Evolutionary conservation across 1,140 invertebrate species (phyloP), one percentile per base, ranked within the genome.

Genomic region (Pseudomyrmex cubaensis): DNA sequence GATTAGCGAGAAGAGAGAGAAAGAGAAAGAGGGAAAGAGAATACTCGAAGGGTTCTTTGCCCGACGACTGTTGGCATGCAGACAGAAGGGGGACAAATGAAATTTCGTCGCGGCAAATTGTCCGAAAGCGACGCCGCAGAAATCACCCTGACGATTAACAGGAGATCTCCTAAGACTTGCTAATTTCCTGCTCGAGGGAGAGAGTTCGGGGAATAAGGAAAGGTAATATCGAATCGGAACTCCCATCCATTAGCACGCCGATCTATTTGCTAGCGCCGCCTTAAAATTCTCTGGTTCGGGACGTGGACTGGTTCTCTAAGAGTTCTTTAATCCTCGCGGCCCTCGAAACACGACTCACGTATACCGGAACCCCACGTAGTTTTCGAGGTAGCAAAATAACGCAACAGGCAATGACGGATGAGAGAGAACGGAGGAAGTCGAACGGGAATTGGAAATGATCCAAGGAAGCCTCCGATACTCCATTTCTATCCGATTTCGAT

Each of bases 71-170:
- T 57, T 63, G 61, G 73, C 86, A 75, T 46, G 85, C 69, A 48
- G 75, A 66, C 46, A 70, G 70, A 44, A 62, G 35, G 76, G 86
- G 85, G 85, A 90, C 88, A 90, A 92, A 90, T 88, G 92, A 91
- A 93, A 92, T 92, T 91, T 90, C 87, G 69, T 75, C 73, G 73
- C 56, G 86, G 85, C 86, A 90, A 93, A 92, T 93, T 90, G 92
- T 90, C 88, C 89, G 89, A 92, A 86, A 92, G 89, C 80, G 83
- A 88, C 86, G 86, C 87, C 89, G 82, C 84, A 83, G 88, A 91
- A 92, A 92, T 92, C 91, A 86, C 87, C 63, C 73, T 56, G 70
- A 22, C 90, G 91, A 91, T 92, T 92, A 92, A 92, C 90, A 64
- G 78, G 82, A 83, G 89, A 89, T 92, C 87, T 88, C 85, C 85